Percentiles rank a stretch among this genome's conserved stretches.
Conservation (phyloP, 1,140 invertebrate genomes). For the Holcopasites calliopsidis region DNA sequence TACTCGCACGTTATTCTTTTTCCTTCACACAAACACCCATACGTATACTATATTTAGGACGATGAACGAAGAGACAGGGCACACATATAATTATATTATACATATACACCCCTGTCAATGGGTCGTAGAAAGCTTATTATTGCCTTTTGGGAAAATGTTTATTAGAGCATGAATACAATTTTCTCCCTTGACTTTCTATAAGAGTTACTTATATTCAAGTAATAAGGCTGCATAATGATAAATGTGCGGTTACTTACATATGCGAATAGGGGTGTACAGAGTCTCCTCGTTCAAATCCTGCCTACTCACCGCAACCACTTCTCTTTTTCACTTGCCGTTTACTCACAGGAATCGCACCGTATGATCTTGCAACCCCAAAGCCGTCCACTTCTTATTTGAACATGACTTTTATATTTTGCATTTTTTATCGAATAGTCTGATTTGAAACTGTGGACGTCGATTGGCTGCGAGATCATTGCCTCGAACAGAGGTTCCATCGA, state of each 20-base stretch:
- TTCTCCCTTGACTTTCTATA: no score
- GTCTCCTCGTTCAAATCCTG: constrained; percentile 44
- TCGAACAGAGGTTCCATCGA: background rate
- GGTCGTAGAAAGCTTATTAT: no score
- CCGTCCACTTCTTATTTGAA: no score
- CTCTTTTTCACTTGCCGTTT: constrained; percentile 11
- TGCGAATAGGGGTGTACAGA: no score
- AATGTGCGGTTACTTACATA: no score
- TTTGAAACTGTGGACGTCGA: background rate
- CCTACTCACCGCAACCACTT: constrained; percentile 50
- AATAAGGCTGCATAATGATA: no score
- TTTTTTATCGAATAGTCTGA: background rate
- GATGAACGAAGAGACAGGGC: constrained; percentile 39
- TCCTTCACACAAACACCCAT: constrained; percentile 53
- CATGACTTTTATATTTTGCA: background rate
- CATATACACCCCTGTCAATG: no score
- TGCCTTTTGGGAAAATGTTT: no score
- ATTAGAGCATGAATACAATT: no score
- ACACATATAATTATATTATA: no score
- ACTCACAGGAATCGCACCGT: constrained; percentile 20
- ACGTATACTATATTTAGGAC: constrained; percentile 55
- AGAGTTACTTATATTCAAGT: no score
- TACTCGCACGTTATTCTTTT: constrained; percentile 46
- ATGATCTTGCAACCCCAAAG: background rate
- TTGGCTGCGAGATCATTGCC: background rate